A percentile compares a stretch with the other conserved stretches of the same genome.
phyloP scores from a whole-genome alignment of 2,113 vertebrate genomes.

The Ammodytes marinus region DNA sequence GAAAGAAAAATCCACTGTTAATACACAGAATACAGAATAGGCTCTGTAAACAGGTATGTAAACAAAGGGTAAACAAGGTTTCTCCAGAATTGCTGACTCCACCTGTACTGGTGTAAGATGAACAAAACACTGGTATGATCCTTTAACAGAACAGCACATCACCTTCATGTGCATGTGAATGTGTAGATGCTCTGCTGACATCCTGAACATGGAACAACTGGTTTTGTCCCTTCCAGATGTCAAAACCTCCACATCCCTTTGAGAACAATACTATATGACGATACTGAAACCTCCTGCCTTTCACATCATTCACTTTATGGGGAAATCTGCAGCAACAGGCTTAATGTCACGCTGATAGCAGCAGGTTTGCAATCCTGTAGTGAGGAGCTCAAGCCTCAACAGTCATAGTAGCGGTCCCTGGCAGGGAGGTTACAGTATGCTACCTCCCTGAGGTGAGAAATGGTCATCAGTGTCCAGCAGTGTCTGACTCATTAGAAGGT shows the following conservation, averaged over 20 bases:
- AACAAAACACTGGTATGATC: not conserved
- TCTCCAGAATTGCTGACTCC: not conserved
- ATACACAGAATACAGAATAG: too few relatives aligned
- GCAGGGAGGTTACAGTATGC: constrained; percentile 21
- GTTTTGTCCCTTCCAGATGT: constrained; percentile 1
- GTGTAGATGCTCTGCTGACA: not conserved
- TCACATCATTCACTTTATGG: constrained; percentile 29
- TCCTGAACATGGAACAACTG: not conserved
- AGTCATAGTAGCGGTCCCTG: constrained; percentile 17
- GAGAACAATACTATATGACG: not conserved
- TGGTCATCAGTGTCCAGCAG: constrained; percentile 17
- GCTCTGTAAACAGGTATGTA: too few relatives aligned
- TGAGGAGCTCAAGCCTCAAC: constrained; percentile 31
- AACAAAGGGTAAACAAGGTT: not conserved
- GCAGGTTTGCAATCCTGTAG: constrained; percentile 23
- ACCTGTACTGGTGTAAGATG: not conserved
- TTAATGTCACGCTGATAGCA: constrained; percentile 22
- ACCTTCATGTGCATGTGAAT: not conserved
- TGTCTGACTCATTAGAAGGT: not conserved
- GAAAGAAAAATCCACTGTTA: too few relatives aligned
- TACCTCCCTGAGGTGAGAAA: constrained; percentile 1
- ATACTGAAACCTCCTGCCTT: not conserved
- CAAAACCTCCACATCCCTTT: not conserved
- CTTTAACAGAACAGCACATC: not conserved
- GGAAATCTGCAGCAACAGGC: constrained; percentile 30